phyloP scores from a whole-genome alignment of 2,113 vertebrate genomes.

The Tylochromis polylepis region DNA sequence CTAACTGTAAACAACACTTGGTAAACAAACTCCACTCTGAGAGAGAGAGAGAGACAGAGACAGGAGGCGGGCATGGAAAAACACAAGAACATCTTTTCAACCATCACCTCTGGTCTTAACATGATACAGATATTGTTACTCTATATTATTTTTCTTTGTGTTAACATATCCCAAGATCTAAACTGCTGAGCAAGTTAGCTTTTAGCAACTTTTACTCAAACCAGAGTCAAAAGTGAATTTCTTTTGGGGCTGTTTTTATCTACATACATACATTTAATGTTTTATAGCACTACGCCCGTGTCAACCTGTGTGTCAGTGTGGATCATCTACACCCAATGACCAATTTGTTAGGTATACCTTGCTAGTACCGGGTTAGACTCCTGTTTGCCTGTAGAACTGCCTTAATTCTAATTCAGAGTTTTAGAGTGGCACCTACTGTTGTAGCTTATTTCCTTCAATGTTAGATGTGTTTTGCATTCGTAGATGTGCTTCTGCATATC shows the following conservation, averaged over 20 bases:
- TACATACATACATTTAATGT: background rate
- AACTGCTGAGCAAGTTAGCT: background rate
- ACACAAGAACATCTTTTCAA: background rate
- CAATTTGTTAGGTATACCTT: background rate
- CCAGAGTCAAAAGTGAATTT: background rate
- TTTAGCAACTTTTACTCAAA: background rate
- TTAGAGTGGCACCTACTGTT: background rate
- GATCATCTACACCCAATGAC: background rate
- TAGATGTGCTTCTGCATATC: background rate
- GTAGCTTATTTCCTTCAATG: background rate
- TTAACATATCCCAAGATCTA: background rate
- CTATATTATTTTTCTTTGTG: background rate
- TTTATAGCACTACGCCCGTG: background rate
- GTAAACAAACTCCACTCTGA: conserved; percentile 11
- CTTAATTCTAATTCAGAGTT: background rate
- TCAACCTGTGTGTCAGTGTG: background rate
- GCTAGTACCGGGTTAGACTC: background rate
- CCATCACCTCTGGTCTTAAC: background rate
- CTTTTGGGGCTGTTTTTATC: background rate
- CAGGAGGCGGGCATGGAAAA: background rate
- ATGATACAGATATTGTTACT: background rate
- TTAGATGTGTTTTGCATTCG: background rate
- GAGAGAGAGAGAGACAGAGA: background rate
- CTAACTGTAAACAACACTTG: conserved; percentile 12
- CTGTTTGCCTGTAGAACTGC: background rate